Conservation (phyloP, 2,888 invertebrate species). For the Aporophyla lueneburgensis region DNA sequence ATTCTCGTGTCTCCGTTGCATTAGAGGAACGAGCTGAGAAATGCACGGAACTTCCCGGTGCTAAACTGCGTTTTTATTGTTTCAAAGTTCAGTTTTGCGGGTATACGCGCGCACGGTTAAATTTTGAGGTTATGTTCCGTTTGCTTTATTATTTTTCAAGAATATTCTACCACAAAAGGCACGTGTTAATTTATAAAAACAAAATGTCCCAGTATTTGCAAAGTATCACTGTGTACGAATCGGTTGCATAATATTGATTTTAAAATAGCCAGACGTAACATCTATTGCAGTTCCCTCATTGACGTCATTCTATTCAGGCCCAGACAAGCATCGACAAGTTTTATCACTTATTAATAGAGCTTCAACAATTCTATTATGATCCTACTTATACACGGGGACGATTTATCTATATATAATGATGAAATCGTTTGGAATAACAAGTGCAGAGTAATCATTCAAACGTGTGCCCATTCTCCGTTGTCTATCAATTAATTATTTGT, state of each 20-base stretch:
- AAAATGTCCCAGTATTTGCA: background rate
- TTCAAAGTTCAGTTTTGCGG: constrained; percentile 48
- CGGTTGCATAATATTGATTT: background rate
- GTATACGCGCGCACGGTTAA: constrained; percentile 4
- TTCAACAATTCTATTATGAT: constrained; percentile 8
- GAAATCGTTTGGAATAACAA: background rate
- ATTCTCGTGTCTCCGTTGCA: constrained; percentile 55
- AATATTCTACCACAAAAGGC: background rate
- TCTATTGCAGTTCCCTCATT: constrained; percentile 5
- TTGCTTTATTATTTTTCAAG: constrained; percentile 3
- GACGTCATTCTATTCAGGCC: constrained; percentile 8
- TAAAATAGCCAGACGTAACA: background rate
- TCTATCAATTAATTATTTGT: constrained; percentile 42
- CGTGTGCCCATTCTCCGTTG: constrained; percentile 1
- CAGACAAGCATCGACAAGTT: constrained; percentile 23
- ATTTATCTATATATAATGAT: background rate
- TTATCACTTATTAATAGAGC: constrained; percentile 12
- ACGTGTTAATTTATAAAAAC: background rate
- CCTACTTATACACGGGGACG: background rate
- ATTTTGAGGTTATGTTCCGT: constrained; percentile 27
- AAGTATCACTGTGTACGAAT: background rate
- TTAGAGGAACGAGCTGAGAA: constrained; percentile 58
- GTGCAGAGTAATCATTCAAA: constrained; percentile 25
- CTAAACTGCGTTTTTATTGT: constrained; percentile 56
- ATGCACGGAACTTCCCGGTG: constrained; percentile 20